These are phyloP conservation scores for Suillia variegata DNA, from an alignment of 2,888 invertebrate genomes.

Conservation along the genomic window DNA sequence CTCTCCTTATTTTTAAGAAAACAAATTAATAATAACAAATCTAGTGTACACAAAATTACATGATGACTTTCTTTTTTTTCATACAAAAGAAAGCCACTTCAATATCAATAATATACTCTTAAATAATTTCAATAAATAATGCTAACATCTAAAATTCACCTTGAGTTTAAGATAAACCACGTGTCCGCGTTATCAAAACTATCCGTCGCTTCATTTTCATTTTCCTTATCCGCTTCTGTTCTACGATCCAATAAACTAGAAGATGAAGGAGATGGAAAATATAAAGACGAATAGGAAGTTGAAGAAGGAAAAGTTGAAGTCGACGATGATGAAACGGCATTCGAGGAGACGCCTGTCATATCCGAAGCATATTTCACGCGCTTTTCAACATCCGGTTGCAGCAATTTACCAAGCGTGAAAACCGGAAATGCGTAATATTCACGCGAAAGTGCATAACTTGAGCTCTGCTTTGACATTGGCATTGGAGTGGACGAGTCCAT, in stretches of 20 bases:
- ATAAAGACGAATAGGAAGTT: too few relatives aligned
- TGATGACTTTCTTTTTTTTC: too few relatives aligned
- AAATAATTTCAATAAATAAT: too few relatives aligned
- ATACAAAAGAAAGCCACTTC: too few relatives aligned
- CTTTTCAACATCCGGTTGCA: conserved; percentile 25
- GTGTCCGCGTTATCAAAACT: conserved; percentile 38
- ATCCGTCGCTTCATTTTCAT: conserved; percentile 4
- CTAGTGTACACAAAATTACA: too few relatives aligned
- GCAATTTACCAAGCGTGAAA: conserved; percentile 45
- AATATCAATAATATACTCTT: too few relatives aligned
- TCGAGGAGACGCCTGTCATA: too few relatives aligned
- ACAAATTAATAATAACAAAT: too few relatives aligned
- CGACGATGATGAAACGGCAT: too few relatives aligned
- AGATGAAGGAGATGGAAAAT: too few relatives aligned
- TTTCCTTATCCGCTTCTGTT: not conserved
- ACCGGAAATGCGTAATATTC: conserved; percentile 49
- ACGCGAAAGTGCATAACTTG: conserved; percentile 39
- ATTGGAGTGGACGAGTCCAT: not conserved
- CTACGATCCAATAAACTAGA: not conserved
- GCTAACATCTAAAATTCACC: conserved; percentile 40
- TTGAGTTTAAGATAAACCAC: conserved; percentile 52
- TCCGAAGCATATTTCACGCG: not conserved
- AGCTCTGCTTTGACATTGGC: conserved; percentile 34
- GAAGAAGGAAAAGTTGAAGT: too few relatives aligned
- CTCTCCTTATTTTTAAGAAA: too few relatives aligned